Evolutionary conservation across 2,888 invertebrate species (phyloP), one percentile per base, ranked within the genome.

Genomic region (Tricholauxania praeusta): DNA sequence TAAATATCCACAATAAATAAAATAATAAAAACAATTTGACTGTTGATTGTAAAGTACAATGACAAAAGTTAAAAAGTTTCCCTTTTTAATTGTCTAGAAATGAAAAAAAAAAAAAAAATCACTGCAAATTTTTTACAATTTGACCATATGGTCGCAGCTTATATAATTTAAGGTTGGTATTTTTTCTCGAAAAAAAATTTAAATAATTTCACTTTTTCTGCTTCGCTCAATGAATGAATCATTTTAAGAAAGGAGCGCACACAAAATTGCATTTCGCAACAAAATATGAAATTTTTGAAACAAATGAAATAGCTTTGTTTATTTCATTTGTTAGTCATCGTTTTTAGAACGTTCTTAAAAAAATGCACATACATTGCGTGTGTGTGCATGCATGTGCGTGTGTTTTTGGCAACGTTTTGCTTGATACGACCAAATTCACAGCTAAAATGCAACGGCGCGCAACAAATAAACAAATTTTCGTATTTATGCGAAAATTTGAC

Each of bases 201-300:
- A 71, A 73, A 71, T 68, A 68, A 75, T 71, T 75, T 71, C 71
- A 65, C 71, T 73, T 68, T 73, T 71, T 69, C 69, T 71, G 28
- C 39, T 71, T 75, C 63, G 49, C 60, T 10, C 39, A 17, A 12
- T 17, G 47, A 32, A 55, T 57, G 55, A 67, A 67, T 57, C 48
- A 57, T 12, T 55, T 67, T 14, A n/a, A 55, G 55, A 10, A 10
- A 39, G 39, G 10, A 39, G 39, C 39, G 10, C 28, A 28, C 28
- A 39, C 39, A 39, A 39, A 39, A 39, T 39, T 39, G 39, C 39
- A 39, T 19, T 48, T 67, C 32, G 39, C 49, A 51, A 65, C 17
- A 48, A 57, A 55, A 4, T n/a, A 47, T 67, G 17, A 57, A 67
- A 63, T 39, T 39, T 39, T 39, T 17, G n/a, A 47, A 39, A 57